Evolutionary conservation across 2,113 vertebrate genomes (phyloP).

Genomic region (Cyanocitta stelleri): DNA sequence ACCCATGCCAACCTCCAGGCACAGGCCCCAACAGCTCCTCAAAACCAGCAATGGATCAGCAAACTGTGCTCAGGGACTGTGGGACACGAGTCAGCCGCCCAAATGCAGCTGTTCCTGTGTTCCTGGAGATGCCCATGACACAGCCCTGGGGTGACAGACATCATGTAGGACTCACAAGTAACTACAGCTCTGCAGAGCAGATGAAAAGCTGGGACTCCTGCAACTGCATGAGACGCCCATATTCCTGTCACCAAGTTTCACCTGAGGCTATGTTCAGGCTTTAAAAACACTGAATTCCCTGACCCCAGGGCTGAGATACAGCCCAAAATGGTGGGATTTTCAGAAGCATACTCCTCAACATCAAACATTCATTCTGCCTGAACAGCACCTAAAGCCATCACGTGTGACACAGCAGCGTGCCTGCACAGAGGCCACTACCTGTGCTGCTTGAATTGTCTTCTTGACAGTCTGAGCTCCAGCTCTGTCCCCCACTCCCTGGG

Average conservation of each 20-base stretch:
- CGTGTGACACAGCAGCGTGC: neutral
- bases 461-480: neutral
- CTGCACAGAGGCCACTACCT: neutral
- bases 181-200: neutral
- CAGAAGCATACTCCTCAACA: neutral
- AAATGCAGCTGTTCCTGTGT: neutral
- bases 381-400: neutral
- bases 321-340: neutral
- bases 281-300: neutral
- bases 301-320: neutral
- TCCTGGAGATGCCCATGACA: neutral
- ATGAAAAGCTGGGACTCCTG: neutral
- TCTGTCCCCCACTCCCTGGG: neutral
- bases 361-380: rapidly evolving
- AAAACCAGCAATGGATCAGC: neutral
- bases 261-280: neutral
- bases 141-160: neutral
- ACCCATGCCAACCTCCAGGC: neutral
- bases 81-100: neutral
- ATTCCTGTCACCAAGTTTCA: neutral
- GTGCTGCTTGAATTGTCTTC: neutral
- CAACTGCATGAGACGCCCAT: neutral
- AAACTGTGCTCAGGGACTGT: neutral
- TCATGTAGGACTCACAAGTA: neutral
- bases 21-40: neutral